A percentile compares a stretch with the other conserved stretches of the same genome.
Conservation (phyloP, 2,888 invertebrate species). For the Scaptomyza cyrtandrae region DNA sequence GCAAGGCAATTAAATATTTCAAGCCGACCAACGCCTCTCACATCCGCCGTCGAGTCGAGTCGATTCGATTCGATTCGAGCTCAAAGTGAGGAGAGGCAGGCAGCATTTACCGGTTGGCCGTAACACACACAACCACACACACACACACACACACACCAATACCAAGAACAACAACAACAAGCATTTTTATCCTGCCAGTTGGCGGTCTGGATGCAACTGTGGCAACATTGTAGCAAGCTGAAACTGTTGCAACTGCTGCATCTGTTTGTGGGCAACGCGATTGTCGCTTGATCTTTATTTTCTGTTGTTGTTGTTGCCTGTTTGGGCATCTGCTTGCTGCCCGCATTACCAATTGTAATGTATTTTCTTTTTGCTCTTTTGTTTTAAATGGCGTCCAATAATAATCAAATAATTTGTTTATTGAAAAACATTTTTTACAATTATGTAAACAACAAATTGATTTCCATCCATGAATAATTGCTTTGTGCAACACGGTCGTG, state of each 20-base stretch:
- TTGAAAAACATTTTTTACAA: constrained; percentile 83
- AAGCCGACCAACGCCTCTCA: constrained; percentile 54
- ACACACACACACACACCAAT: constrained; percentile 9
- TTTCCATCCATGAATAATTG: constrained; percentile 82
- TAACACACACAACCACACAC: constrained; percentile 9
- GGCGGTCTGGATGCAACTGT: constrained; percentile 61
- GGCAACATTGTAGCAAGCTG: constrained; percentile 10
- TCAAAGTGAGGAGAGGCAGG: constrained; percentile 53
- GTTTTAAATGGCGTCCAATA: constrained; percentile 81
- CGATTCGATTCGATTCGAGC: constrained; percentile 14
- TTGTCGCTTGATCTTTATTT: constrained; percentile 73
- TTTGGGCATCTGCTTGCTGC: constrained; percentile 17
- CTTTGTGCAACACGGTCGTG: constrained; percentile 10
- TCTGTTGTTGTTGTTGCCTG: constrained; percentile 15
- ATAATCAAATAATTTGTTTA: constrained; percentile 84
- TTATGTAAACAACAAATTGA: constrained; percentile 83
- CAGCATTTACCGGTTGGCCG: constrained; percentile 45
- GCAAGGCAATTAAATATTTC: constrained; percentile 83
- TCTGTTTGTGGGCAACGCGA: constrained; percentile 56
- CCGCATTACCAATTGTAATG: constrained; percentile 39
- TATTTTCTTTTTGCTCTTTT: constrained; percentile 48
- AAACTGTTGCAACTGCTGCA: constrained; percentile 39
- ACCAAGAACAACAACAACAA: constrained; percentile 35
- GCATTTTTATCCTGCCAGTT: constrained; percentile 73
- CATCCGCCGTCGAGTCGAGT: constrained; percentile 17